phyloP scores from a whole-genome alignment of 2,797 vertebrate genomes.

The Orestias chungarensis region DNA sequence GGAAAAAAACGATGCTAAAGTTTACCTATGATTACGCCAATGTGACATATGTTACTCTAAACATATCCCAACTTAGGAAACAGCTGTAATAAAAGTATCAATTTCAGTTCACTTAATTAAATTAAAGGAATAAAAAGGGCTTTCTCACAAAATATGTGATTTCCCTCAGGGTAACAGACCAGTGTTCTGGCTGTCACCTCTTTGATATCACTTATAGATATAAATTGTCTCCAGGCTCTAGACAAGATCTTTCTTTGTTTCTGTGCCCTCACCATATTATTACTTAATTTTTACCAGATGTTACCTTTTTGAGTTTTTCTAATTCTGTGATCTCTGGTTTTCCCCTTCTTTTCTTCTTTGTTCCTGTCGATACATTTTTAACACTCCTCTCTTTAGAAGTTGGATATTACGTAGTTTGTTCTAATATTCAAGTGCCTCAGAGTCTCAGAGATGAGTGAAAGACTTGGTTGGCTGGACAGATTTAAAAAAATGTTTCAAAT shows the following conservation, averaged over 20 bases:
- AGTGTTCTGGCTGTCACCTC: conserved; percentile 1
- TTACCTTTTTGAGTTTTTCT: conserved; percentile 13
- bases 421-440: not conserved
- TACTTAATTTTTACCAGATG: conserved; percentile 20
- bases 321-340: conserved; percentile 7
- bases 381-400: not conserved
- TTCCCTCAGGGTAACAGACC: conserved; percentile 7
- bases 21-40: not conserved
- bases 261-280: conserved; percentile 8
- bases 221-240: conserved; percentile 25
- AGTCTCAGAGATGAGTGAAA: too few relatives aligned
- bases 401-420: not conserved
- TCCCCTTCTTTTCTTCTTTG: not conserved
- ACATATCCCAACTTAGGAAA: not conserved
- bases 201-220: conserved; percentile 2
- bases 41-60: not conserved
- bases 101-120: not conserved
- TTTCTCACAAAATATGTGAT: not conserved
- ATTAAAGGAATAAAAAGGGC: not conserved
- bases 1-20: not conserved
- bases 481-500: too few relatives aligned
- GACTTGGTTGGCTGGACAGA: too few relatives aligned
- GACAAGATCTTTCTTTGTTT: conserved; percentile 24
- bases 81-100: not conserved
- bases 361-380: not conserved